Evolutionary conservation across 30 jellyfish, hydroid and myxozoan species (phyloP).

Genomic region (Pelagia noctiluca): DNA sequence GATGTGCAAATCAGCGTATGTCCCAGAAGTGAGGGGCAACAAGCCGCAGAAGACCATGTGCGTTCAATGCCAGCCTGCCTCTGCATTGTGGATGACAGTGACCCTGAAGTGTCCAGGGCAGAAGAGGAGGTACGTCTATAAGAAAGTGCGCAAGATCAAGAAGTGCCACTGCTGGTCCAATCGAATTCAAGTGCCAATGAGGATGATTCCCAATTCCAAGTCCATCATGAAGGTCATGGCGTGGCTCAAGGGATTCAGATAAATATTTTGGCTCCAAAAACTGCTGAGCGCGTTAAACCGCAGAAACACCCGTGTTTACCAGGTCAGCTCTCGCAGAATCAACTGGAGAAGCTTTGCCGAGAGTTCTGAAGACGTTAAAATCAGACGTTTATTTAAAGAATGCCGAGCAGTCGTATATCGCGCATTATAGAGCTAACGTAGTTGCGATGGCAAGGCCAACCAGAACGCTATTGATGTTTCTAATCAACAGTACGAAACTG

Average conservation of each 20-base stretch:
- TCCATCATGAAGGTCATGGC: conserved; percentile 71
- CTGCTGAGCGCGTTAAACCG: too few relatives aligned
- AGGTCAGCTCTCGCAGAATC: too few relatives aligned
- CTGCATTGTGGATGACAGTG: conserved; percentile 74
- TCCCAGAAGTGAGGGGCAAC: conserved; percentile 61
- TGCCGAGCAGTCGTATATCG: too few relatives aligned
- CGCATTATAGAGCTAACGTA: too few relatives aligned
- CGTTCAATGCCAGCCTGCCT: conserved; percentile 81
- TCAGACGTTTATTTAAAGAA: too few relatives aligned
- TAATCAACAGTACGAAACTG: too few relatives aligned
- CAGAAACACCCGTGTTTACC: too few relatives aligned
- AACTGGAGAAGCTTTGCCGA: too few relatives aligned
- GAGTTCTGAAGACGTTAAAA: too few relatives aligned
- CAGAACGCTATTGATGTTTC: too few relatives aligned
- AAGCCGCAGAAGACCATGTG: conserved; percentile 52
- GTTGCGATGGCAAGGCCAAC: too few relatives aligned
- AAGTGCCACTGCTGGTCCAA: conserved; percentile 84
- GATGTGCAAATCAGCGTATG: conserved; percentile 83
- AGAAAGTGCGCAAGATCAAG: conserved; percentile 67
- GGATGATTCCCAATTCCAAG: conserved; percentile 69
- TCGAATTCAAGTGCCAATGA: conserved; percentile 57
- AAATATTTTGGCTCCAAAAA: too few relatives aligned
- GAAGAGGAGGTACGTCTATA: conserved; percentile 40
- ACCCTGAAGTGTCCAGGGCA: conserved; percentile 61
- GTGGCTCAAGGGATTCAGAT: conserved; percentile 64